Percentiles rank a stretch among this genome's conserved stretches.
Conservation (phyloP, 2,888 invertebrate species). For the Oligia fasciuncula region DNA sequence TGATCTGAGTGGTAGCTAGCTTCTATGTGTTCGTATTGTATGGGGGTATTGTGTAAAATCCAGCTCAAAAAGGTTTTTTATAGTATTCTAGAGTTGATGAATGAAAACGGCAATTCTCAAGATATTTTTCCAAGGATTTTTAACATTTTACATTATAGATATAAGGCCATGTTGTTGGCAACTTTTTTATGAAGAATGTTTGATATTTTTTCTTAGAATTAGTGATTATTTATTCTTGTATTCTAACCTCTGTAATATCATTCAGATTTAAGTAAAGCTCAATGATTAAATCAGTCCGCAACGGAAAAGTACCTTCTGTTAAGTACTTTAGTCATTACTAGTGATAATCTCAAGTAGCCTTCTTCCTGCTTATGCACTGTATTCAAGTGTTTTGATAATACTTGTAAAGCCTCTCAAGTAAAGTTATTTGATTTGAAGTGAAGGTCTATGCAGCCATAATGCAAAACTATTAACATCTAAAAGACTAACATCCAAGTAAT, state of each 20-base stretch:
- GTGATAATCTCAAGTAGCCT: conserved; percentile 21
- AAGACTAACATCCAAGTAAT: background rate
- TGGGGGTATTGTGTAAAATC: conserved; percentile 18
- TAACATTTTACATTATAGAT: conserved; percentile 27
- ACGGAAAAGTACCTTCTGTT: conserved; percentile 9
- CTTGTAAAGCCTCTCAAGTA: conserved; percentile 7
- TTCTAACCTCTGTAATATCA: conserved; percentile 50
- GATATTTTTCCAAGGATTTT: conserved; percentile 44
- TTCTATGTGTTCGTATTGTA: conserved; percentile 21
- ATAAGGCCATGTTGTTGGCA: conserved; percentile 40
- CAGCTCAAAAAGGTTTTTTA: conserved; percentile 39
- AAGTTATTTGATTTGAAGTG: conserved; percentile 4
- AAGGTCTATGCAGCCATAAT: conserved; percentile 4
- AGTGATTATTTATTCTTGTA: conserved; percentile 59
- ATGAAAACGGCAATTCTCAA: conserved; percentile 12
- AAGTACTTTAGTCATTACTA: conserved; percentile 39
- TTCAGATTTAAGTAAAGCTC: conserved; percentile 34
- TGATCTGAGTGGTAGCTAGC: conserved; percentile 32
- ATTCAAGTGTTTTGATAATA: conserved; percentile 29
- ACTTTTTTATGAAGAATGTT: conserved; percentile 27
- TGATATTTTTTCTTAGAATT: conserved; percentile 35
- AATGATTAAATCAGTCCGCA: background rate
- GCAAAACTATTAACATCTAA: background rate
- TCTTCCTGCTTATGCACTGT: background rate
- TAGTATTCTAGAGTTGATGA: conserved; percentile 2